Evolutionary conservation across 2,888 invertebrate species (phyloP).

Genomic region (Drosophila stalkeri): DNA sequence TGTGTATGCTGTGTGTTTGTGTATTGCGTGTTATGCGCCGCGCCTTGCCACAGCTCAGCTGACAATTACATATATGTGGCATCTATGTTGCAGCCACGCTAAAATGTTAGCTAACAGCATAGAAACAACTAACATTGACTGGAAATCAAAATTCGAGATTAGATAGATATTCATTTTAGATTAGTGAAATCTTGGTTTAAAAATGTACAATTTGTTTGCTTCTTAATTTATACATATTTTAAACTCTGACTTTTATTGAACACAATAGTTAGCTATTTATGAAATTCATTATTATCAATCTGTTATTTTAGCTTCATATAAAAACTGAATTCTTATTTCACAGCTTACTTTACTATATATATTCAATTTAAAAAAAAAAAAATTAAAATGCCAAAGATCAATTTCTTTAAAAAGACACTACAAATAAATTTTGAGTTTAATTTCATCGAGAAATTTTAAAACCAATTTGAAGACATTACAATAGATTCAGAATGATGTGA

Average conservation of each 20-base stretch:
- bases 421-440: too few species aligned
- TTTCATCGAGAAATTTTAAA: too few species aligned
- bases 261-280: not conserved
- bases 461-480: too few species aligned
- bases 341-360: not conserved
- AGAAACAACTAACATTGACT: not conserved
- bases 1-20: slow-evolving; percentile 15
- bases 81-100: slow-evolving; percentile 41
- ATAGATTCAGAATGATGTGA: not conserved
- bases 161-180: not conserved
- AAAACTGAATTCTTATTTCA: not conserved
- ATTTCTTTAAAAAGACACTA: too few species aligned
- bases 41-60: slow-evolving; percentile 46
- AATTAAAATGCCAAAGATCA: too few species aligned
- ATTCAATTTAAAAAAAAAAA: too few species aligned
- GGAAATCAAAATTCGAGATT: not conserved
- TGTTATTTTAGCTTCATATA: not conserved
- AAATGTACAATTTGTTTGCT: not conserved
- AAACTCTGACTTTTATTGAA: not conserved
- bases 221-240: not conserved
- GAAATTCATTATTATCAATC: not conserved
- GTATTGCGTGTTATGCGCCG: slow-evolving; percentile 18
- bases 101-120: slow-evolving; percentile 56
- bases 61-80: slow-evolving; percentile 33
- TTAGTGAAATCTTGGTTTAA: not conserved